Conservation (phyloP, 2,797 vertebrate species). For the Hoplostethus mediterraneus region DNA sequence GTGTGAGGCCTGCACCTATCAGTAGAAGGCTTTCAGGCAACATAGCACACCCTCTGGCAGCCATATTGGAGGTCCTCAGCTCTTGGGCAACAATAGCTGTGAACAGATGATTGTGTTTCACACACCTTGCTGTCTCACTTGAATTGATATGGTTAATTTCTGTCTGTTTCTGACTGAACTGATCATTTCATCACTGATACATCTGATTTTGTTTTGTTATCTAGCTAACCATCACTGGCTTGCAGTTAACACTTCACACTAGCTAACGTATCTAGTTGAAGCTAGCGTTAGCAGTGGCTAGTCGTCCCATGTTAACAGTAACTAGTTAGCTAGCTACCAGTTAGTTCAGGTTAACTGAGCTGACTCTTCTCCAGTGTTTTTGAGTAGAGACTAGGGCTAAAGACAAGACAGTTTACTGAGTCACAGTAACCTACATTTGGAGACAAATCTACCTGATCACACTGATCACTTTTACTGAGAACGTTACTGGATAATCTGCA, state of each 20-base stretch:
- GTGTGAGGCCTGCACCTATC: slow-evolving; percentile 4
- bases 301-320: no score
- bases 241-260: no score
- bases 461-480: background rate
- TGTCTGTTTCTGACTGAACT: slow-evolving; percentile 21
- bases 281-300: no score
- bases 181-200: background rate
- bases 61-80: slow-evolving; percentile 20
- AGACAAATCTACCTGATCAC: background rate
- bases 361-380: no score
- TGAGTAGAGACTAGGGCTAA: no score
- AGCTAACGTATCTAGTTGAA: no score
- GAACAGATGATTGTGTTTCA: background rate
- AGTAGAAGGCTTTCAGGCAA: background rate
- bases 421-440: background rate
- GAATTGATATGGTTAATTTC: slow-evolving; percentile 2
- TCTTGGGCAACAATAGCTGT: slow-evolving; percentile 13
- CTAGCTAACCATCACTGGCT: background rate
- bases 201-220: background rate
- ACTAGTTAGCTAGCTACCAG: no score
- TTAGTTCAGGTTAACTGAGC: no score
- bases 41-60: background rate
- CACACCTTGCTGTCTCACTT: background rate
- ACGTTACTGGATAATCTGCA: background rate
- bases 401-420: background rate